phyloP scores from a whole-genome alignment of 1,140 invertebrate species.

The Trichonephila inaurata region DNA sequence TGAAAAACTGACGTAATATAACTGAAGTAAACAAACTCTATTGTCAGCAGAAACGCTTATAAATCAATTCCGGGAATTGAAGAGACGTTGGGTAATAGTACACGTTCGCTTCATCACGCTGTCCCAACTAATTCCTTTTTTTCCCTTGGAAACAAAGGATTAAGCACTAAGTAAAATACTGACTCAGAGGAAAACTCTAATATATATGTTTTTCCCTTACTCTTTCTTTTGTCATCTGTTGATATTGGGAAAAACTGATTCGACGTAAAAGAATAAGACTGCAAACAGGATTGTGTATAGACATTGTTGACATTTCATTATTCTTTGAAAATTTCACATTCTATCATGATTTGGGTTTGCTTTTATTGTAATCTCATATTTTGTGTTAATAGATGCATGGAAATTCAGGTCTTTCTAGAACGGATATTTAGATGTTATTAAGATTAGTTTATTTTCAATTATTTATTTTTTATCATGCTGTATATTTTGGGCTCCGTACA shows the following conservation, averaged over 20 bases:
- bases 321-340: too few species aligned
- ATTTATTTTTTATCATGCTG: too few species aligned
- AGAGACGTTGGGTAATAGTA: not conserved
- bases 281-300: not conserved
- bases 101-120: not conserved
- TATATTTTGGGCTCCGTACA: too few species aligned
- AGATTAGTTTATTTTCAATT: too few species aligned
- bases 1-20: not conserved
- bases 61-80: not conserved
- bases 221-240: not conserved
- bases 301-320: too few species aligned
- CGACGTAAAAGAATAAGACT: not conserved
- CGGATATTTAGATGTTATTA: too few species aligned
- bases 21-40: not conserved
- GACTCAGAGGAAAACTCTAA: not conserved
- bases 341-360: too few species aligned
- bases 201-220: not conserved
- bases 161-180: not conserved
- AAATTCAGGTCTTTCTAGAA: too few species aligned
- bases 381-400: too few species aligned
- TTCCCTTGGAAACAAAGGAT: not conserved
- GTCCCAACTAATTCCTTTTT: not conserved
- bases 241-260: not conserved
- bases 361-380: too few species aligned
- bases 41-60: constrained; percentile 7